phyloP scores from a whole-genome alignment of 2,113 vertebrate genomes.

The Pygoscelis adeliae region DNA sequence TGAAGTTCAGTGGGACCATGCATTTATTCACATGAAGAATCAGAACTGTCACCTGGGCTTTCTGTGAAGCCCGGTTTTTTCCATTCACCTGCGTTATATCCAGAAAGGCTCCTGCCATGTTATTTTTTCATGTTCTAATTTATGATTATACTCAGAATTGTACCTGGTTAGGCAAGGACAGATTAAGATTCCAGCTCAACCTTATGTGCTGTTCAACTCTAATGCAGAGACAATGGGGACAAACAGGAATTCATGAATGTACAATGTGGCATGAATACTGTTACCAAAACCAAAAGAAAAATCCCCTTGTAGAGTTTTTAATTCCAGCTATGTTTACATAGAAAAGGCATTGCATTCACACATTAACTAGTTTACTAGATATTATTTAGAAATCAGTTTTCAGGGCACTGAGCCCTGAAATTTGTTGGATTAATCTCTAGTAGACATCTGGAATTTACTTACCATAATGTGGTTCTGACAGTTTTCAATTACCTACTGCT shows the following conservation, averaged over 20 bases:
- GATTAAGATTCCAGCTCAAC: background rate
- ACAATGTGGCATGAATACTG: rapidly evolving
- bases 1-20: background rate
- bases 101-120: background rate
- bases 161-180: background rate
- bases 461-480: background rate
- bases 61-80: background rate
- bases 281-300: background rate
- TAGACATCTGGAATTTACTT: background rate
- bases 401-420: background rate
- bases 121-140: background rate
- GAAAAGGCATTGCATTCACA: background rate
- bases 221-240: background rate
- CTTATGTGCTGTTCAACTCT: background rate
- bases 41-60: background rate
- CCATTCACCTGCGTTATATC: background rate
- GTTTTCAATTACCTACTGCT: background rate
- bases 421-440: background rate
- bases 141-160: background rate
- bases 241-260: background rate
- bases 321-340: background rate
- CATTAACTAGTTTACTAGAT: background rate
- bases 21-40: background rate
- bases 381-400: background rate
- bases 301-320: background rate